Conservation (phyloP, 1,140 invertebrate species). For the Dinoponera quadriceps region DNA sequence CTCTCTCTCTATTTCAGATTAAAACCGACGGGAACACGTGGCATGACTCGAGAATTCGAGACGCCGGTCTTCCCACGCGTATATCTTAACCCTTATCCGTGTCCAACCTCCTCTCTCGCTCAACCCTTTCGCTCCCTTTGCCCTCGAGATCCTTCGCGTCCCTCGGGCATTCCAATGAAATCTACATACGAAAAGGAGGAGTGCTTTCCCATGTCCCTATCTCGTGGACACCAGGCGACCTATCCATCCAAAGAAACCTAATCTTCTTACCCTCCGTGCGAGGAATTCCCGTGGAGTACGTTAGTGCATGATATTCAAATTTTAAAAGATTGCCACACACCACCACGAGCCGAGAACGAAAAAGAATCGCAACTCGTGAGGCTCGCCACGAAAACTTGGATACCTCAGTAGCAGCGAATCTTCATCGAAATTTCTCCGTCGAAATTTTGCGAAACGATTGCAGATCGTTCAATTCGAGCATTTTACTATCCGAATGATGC, state of each 20-base stretch:
- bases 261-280: conserved; percentile 65
- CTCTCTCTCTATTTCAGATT: conserved; percentile 33
- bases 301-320: conserved; percentile 71
- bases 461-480: too few relatives aligned
- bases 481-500: not conserved
- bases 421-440: too few relatives aligned
- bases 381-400: too few relatives aligned
- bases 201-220: conserved; percentile 77
- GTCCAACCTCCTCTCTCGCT: conserved; percentile 54
- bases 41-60: conserved; percentile 70
- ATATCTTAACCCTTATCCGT: conserved; percentile 74
- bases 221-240: conserved; percentile 69
- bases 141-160: conserved; percentile 64
- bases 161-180: conserved; percentile 71
- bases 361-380: conserved; percentile 26
- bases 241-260: conserved; percentile 75
- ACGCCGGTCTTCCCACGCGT: conserved; percentile 73
- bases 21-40: conserved; percentile 63
- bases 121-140: conserved; percentile 73
- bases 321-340: conserved; percentile 40
- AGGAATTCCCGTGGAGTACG: conserved; percentile 67
- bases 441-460: too few relatives aligned
- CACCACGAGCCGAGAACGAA: conserved; percentile 8
- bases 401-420: too few relatives aligned
- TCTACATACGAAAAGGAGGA: conserved; percentile 78